Conservation (phyloP, 2,888 invertebrate species). For the Ptilodon capucinus region DNA sequence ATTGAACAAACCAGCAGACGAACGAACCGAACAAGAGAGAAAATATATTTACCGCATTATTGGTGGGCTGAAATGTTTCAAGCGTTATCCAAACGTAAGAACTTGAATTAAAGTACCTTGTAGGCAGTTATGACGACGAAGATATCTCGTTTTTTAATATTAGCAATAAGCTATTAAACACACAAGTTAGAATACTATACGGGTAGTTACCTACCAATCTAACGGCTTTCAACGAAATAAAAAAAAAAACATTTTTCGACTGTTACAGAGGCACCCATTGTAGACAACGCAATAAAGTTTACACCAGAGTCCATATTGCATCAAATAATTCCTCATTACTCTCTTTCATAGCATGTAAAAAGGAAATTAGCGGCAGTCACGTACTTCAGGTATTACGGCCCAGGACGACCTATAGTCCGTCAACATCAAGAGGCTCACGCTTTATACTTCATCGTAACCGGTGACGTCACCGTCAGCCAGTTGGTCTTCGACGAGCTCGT, state of each 20-base stretch:
- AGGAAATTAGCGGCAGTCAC: constrained; percentile 83
- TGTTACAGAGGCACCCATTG: too few relatives aligned
- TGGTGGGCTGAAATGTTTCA: constrained; percentile 84
- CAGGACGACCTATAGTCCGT: constrained; percentile 83
- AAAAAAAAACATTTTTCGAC: too few relatives aligned
- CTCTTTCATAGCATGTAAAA: constrained; percentile 75
- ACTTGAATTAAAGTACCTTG: neutral
- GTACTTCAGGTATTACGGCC: constrained; percentile 83
- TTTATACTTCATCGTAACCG: constrained; percentile 85
- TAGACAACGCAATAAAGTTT: too few relatives aligned
- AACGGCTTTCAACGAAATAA: too few relatives aligned
- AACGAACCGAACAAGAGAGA: constrained; percentile 84
- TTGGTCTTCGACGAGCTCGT: constrained; percentile 76
- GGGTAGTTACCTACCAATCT: too few relatives aligned
- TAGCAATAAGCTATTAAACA: too few relatives aligned
- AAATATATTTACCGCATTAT: constrained; percentile 81
- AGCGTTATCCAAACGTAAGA: constrained; percentile 82
- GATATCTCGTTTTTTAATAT: too few relatives aligned
- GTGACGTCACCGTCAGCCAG: constrained; percentile 77
- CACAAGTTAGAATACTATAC: too few relatives aligned
- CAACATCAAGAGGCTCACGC: constrained; percentile 83
- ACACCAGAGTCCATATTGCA: too few relatives aligned
- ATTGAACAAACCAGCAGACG: constrained; percentile 76
- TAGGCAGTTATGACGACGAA: too few relatives aligned
- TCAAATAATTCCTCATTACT: too few relatives aligned